Base-by-base conservation (phyloP, 1,140 invertebrate genomes). In the Drosophila leontia region DNA sequence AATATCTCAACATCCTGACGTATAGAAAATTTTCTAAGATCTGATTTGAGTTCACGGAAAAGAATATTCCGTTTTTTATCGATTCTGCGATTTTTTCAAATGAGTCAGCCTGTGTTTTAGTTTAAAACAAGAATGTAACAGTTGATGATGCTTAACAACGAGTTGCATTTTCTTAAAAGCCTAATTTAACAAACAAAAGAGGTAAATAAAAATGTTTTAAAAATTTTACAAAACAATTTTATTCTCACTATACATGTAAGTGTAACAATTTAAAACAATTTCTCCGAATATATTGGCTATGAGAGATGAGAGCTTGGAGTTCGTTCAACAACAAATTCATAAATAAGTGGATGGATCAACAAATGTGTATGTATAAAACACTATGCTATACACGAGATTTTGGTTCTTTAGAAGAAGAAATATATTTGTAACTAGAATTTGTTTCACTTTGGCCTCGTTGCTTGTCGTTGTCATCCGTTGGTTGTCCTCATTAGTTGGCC, bases 321-420 rank as follows among this genome's bases (percentile, higher is more conserved):
- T 47, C 45, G 75, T 53, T 60, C 23, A 76, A 64, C 62, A 82
- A 88, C 60, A 71, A 45, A 68, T 74, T 51, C 42, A 77, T 61
- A 69, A 77, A 77, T 68, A 58, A 48, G 59, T 65, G 23, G 42
- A 75, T 51, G 32, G 55, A 39, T 75, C 72, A 76, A 77, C 75
- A 77, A 61, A 44, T 56, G 15, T 26, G 11, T 45, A 12, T 19
- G 5, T 12, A 15, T 47, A 55, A 15, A 39, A 57, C 58, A 51
- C 60, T 77, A 47, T 59, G 34, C 44, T 72, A 62, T 41, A 78
- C 67, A 68, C 57, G 80, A 87, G 83, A 87, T 87, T 87, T 83
- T 62, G 32, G 44, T 88, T 77, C 83, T 88, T 88, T 80, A 69
- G 50, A 88, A 88, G 83, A 86, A 77, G 74, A 63, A 41, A 58